Percentiles rank a stretch among this genome's conserved stretches.
phyloP scores from a whole-genome alignment of 1,140 invertebrate genomes.

The Conopomorpha cramerella region DNA sequence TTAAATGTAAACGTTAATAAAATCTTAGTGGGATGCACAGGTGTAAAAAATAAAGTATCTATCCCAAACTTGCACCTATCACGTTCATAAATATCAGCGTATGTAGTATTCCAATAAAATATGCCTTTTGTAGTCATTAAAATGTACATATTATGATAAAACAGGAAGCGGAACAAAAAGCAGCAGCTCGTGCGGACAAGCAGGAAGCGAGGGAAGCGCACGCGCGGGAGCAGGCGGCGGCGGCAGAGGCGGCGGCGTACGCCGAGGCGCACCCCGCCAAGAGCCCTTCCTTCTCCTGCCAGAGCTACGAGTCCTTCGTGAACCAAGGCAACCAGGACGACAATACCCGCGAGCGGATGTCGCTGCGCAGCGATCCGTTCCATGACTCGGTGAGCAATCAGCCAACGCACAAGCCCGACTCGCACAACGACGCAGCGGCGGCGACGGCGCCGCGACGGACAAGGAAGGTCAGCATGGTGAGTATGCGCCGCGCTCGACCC shows the following conservation, averaged over 20 bases:
- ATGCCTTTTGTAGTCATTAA: no score
- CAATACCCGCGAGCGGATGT: conserved; percentile 89
- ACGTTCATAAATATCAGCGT: no score
- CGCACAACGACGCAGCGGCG: conserved; percentile 63
- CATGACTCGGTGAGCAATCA: conserved; percentile 84
- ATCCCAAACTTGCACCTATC: no score
- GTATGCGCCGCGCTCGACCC: conserved; percentile 55
- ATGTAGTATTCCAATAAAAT: no score
- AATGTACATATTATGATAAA: no score
- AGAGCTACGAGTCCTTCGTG: conserved; percentile 88
- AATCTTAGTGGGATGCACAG: no score
- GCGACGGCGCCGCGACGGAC: no score
- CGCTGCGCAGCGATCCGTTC: conserved; percentile 78
- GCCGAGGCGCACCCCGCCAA: conserved; percentile 72
- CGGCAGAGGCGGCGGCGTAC: conserved; percentile 61
- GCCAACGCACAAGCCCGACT: conserved; percentile 64
- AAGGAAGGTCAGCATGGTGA: conserved; percentile 90
- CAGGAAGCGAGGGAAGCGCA: conserved; percentile 72
- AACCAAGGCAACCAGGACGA: conserved; percentile 83
- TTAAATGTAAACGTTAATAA: no score
- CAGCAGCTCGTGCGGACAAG: conserved; percentile 73
- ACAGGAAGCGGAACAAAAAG: conserved; percentile 83
- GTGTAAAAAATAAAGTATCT: no score
- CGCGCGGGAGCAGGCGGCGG: conserved; percentile 61
- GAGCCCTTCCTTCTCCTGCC: conserved; percentile 87